Percentiles rank a stretch among this genome's conserved stretches.
These are phyloP conservation scores for Delia radicum DNA, from an alignment of 1,140 invertebrate genomes.

Conservation along the genomic window DNA sequence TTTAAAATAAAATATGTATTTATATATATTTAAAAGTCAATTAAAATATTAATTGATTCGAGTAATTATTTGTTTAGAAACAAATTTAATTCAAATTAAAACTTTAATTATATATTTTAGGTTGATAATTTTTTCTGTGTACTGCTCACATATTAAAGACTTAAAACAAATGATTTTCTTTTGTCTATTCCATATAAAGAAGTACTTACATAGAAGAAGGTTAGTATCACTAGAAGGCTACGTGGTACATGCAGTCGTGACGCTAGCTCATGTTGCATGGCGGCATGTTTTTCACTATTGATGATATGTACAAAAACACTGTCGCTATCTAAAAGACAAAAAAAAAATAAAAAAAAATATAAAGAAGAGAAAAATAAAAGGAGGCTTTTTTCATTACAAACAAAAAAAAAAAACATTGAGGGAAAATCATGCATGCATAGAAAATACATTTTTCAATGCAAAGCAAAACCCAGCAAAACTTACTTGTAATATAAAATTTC, in stretches of 20 bases:
- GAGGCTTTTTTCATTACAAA: not conserved
- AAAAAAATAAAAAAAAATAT: not conserved
- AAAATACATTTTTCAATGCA: too few relatives aligned
- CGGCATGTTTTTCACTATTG: conserved; percentile 65
- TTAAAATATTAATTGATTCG: too few relatives aligned
- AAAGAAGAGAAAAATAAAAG: not conserved
- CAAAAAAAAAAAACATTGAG: not conserved
- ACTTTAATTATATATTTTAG: too few relatives aligned
- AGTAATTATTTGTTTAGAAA: too few relatives aligned
- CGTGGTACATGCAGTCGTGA: conserved; percentile 39
- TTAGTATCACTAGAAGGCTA: conserved; percentile 38
- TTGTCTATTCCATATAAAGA: not conserved
- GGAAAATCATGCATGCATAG: too few relatives aligned
- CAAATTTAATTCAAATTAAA: too few relatives aligned
- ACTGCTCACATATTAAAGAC: too few relatives aligned
- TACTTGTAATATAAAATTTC: not conserved
- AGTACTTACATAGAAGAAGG: conserved; percentile 34
- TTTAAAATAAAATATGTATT: too few relatives aligned
- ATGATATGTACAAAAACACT: conserved; percentile 60
- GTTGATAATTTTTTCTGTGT: too few relatives aligned
- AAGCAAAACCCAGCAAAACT: not conserved
- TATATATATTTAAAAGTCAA: too few relatives aligned
- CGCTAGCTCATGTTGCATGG: conserved; percentile 61
- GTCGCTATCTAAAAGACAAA: conserved; percentile 53
- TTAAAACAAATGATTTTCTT: too few relatives aligned